These are phyloP conservation scores for Pipistrellus kuhlii DNA, from an alignment of 2,797 vertebrate species.

Conservation along the genomic window DNA sequence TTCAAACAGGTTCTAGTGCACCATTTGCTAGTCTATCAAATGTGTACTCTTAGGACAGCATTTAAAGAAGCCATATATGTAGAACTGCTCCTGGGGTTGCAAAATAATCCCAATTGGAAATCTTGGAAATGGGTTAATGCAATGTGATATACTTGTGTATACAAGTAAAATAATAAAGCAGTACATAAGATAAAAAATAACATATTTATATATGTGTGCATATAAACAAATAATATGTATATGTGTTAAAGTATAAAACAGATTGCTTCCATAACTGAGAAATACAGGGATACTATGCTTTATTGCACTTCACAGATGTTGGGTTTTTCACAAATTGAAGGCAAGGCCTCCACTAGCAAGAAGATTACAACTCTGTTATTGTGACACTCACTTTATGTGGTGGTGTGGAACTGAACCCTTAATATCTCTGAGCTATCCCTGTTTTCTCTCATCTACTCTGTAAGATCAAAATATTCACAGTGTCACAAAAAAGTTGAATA, in stretches of 20 bases:
- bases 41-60: neutral
- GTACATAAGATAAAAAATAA: conserved; percentile 21
- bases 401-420: neutral
- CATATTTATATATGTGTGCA: neutral
- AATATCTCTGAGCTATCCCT: too few species aligned
- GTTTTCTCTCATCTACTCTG: neutral
- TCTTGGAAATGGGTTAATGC: conserved; percentile 21
- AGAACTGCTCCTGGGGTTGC: neutral
- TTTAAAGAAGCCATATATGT: neutral
- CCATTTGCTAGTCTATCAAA: neutral
- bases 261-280: neutral
- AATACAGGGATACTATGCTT: neutral
- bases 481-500: neutral
- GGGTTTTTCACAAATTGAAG: neutral
- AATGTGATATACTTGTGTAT: neutral
- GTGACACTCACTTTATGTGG: neutral
- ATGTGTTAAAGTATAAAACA: neutral
- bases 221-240: neutral
- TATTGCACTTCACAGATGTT: neutral
- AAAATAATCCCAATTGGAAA: neutral
- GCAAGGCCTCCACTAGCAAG: neutral
- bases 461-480: conserved; percentile 16
- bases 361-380: neutral
- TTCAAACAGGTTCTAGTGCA: neutral
- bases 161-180: neutral